Percentiles rank a stretch among this genome's conserved stretches.
Conservation (phyloP, 2,113 vertebrate genomes). For the Lepisosteus osseus region DNA sequence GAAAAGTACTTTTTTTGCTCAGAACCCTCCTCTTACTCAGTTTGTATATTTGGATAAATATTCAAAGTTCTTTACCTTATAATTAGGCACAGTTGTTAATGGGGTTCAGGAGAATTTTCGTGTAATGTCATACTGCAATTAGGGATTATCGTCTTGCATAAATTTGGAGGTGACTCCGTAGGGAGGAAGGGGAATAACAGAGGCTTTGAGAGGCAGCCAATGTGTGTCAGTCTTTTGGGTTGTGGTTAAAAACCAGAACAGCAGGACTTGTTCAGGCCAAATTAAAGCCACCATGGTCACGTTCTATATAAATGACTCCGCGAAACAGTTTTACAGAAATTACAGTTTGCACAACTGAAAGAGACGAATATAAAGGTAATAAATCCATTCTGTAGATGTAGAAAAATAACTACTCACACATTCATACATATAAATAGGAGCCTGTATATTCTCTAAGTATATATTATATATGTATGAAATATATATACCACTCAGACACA, state of each 20-base stretch:
- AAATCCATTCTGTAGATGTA: conserved; percentile 18
- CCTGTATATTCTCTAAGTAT: too few species aligned
- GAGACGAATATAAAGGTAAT: not conserved
- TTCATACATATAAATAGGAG: too few species aligned
- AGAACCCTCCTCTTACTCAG: conserved; percentile 36
- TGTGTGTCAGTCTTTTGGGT: conserved; percentile 40
- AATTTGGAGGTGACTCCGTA: conserved; percentile 52
- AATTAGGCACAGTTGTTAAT: conserved; percentile 69
- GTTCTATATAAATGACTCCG: not conserved
- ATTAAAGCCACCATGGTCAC: conserved; percentile 6
- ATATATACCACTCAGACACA: too few species aligned
- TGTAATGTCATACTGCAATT: conserved; percentile 70
- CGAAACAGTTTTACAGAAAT: too few species aligned
- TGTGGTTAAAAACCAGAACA: conserved; percentile 26
- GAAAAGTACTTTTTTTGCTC: conserved; percentile 23
- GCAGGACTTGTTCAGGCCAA: conserved; percentile 6
- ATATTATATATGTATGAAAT: too few species aligned
- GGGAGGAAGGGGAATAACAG: conserved; percentile 51
- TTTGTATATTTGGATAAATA: conserved; percentile 1
- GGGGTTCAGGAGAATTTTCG: conserved; percentile 62
- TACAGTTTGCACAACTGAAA: conserved; percentile 6
- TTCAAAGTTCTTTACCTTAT: conserved; percentile 32
- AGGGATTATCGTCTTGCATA: conserved; percentile 73
- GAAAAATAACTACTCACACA: not conserved
- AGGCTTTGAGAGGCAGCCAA: conserved; percentile 60